A percentile compares a stretch with the other conserved stretches of the same genome.
phyloP scores from a whole-genome alignment of 2,113 vertebrate species.

The Tyto alba region DNA sequence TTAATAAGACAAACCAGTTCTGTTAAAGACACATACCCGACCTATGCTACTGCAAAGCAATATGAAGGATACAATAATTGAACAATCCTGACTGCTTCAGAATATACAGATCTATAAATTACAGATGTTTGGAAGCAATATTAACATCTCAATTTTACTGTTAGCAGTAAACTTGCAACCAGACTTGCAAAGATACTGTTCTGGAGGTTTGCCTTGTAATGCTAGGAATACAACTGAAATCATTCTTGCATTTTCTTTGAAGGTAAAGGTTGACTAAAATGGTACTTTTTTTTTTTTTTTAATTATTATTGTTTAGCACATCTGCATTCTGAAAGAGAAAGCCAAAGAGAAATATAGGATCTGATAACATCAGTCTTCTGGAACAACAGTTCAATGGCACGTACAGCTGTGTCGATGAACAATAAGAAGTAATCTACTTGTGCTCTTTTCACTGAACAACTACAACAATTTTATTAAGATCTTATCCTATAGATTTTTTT shows the following conservation, averaged over 20 bases:
- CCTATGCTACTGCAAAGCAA: not conserved
- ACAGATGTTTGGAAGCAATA: not conserved
- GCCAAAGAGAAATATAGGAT: conserved; percentile 82
- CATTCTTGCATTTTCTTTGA: not conserved
- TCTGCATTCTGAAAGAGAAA: conserved; percentile 82
- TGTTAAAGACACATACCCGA: not conserved
- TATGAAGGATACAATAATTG: not conserved
- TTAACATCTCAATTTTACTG: not conserved
- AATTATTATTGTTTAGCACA: no score
- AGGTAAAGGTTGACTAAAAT: not conserved
- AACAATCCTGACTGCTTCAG: not conserved
- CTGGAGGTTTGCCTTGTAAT: not conserved
- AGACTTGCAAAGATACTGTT: not conserved
- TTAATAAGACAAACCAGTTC: not conserved
- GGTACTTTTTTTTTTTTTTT: not conserved
- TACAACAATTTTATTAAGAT: not conserved
- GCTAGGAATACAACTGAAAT: not conserved
- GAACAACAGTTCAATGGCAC: not conserved
- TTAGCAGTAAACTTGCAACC: not conserved
- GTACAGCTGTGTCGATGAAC: not conserved
- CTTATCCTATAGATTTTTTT: not conserved
- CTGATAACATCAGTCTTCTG: conserved; percentile 4
- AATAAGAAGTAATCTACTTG: not conserved
- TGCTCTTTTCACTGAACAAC: not conserved
- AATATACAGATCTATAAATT: not conserved